phyloP scores from a whole-genome alignment of 1,140 invertebrate species.

The Carcinoscorpius rotundicauda region DNA sequence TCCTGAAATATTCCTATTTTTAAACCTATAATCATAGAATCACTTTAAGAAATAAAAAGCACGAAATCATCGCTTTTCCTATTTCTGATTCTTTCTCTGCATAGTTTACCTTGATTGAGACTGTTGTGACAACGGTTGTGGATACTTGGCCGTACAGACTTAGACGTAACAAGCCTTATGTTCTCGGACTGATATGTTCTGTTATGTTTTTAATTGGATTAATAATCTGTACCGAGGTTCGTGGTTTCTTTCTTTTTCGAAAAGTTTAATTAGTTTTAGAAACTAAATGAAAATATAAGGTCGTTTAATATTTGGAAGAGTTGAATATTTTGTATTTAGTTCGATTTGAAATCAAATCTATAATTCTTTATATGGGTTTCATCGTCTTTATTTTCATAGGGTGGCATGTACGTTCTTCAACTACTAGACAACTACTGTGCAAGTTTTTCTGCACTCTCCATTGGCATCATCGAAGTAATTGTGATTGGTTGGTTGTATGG shows the following conservation, averaged over 20 bases:
- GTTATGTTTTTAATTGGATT: constrained; percentile 35
- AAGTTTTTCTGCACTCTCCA: constrained; percentile 35
- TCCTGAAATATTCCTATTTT: too few species aligned
- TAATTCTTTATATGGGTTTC: too few species aligned
- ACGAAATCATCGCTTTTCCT: too few species aligned
- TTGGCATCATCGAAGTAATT: constrained; percentile 50
- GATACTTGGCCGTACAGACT: constrained; percentile 26
- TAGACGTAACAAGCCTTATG: constrained; percentile 23
- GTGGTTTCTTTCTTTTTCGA: too few species aligned
- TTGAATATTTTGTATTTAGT: too few species aligned
- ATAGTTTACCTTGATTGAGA: constrained; percentile 33
- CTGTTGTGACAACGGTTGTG: constrained; percentile 28
- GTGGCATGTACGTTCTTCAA: constrained; percentile 40
- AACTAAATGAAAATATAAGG: too few species aligned
- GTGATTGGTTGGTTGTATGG: constrained; percentile 69
- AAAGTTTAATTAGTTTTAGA: too few species aligned
- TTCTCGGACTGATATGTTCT: constrained; percentile 29
- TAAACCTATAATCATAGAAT: too few species aligned
- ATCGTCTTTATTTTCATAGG: constrained; percentile 16
- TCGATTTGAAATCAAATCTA: too few species aligned
- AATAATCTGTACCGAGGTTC: constrained; percentile 31
- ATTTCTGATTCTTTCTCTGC: not conserved
- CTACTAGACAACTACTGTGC: constrained; percentile 38
- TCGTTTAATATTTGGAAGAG: too few species aligned
- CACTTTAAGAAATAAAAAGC: too few species aligned